Percentiles rank a stretch among this genome's conserved stretches.
Evolutionary conservation across 2,113 vertebrate species (phyloP).

Genomic region (Entomyzon cyanotis): DNA sequence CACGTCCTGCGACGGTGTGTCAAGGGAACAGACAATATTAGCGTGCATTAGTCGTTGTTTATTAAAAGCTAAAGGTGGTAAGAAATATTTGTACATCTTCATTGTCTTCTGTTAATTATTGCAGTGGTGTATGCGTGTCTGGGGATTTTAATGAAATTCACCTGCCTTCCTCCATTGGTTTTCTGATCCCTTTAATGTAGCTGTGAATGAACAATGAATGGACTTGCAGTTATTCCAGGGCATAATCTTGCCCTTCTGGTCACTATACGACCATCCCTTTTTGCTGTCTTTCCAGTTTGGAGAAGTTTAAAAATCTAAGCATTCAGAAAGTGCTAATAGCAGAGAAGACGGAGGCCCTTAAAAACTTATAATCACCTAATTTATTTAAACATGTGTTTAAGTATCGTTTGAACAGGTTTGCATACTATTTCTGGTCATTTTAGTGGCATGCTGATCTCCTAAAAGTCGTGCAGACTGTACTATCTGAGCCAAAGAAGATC

Average conservation of each 20-base stretch:
- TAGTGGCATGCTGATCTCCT: background rate
- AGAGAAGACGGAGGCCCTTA: background rate
- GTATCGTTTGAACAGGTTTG: background rate
- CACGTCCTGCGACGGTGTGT: background rate
- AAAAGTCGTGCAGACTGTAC: too few species aligned
- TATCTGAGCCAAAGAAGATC: background rate
- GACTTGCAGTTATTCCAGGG: background rate
- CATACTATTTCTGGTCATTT: background rate
- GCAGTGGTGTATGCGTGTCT: background rate
- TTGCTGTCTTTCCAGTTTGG: background rate
- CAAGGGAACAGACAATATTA: background rate
- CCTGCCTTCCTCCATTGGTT: background rate
- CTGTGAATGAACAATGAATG: background rate
- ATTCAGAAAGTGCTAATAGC: background rate
- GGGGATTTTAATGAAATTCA: background rate
- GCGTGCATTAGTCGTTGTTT: background rate
- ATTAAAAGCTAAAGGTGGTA: background rate
- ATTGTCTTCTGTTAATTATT: background rate
- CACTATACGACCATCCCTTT: background rate
- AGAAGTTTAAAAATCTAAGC: background rate
- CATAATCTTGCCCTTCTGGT: background rate
- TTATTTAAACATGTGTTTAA: background rate
- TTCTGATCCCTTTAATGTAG: background rate
- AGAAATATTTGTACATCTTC: background rate
- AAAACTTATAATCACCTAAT: background rate